These are phyloP conservation scores for Perccottus glenii DNA, from an alignment of 2,113 vertebrate genomes.

Conservation along the genomic window DNA sequence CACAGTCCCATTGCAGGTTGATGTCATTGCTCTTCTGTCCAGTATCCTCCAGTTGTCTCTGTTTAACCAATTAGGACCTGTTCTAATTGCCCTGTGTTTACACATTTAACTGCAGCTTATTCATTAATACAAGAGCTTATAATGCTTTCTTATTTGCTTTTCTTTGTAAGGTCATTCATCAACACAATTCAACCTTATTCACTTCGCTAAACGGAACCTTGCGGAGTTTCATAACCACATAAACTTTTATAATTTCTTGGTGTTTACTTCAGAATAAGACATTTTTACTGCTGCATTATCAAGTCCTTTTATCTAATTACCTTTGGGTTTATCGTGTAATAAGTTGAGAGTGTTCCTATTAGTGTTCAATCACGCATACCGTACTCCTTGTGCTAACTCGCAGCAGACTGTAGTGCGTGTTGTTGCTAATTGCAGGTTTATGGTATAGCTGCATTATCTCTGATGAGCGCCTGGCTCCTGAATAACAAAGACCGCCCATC, in stretches of 20 bases:
- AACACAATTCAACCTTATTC: conserved; percentile 26
- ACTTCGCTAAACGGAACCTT: conserved; percentile 21
- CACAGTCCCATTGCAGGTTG: background rate
- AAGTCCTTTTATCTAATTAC: conserved; percentile 14
- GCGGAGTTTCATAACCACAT: conserved; percentile 8
- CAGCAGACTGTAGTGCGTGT: conserved; percentile 14
- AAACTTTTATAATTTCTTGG: conserved; percentile 18
- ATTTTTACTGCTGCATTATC: background rate
- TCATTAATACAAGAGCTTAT: background rate
- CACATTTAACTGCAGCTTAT: too few relatives aligned
- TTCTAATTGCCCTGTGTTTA: too few relatives aligned
- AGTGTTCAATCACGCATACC: conserved; percentile 4
- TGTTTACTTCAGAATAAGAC: conserved; percentile 2
- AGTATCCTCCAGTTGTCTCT: background rate
- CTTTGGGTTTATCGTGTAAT: conserved; percentile 15
- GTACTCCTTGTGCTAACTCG: background rate
- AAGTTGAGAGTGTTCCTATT: conserved; percentile 5
- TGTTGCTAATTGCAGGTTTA: conserved; percentile 48
- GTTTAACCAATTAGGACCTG: too few relatives aligned
- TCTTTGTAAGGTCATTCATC: conserved; percentile 27
- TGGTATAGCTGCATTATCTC: conserved; percentile 44
- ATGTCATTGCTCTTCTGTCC: conserved; percentile 2
- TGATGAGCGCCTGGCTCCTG: conserved; percentile 13
- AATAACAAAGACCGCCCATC: conserved; percentile 55
- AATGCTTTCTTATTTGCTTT: conserved; percentile 24